Evolutionary conservation across 2,797 vertebrate species (phyloP).

Genomic region (Psittacula derbiana): DNA sequence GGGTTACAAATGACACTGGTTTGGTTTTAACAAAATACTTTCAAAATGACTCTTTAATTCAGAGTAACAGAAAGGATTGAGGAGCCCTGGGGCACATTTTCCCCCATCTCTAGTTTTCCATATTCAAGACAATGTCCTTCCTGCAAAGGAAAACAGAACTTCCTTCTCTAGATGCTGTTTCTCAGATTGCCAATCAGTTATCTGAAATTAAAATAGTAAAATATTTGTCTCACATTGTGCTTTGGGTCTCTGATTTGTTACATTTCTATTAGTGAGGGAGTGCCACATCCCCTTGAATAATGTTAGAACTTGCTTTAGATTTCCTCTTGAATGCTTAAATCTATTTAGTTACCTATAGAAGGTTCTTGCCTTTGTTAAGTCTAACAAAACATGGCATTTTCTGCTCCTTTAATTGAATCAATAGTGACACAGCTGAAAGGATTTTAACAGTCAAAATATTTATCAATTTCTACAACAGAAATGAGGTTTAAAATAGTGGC

Average conservation of each 20-base stretch:
- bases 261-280: not conserved
- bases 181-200: not conserved
- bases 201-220: not conserved
- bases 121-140: not conserved
- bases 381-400: not conserved
- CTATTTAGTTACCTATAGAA: not conserved
- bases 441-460: slow-evolving; percentile 17
- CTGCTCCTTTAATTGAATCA: not conserved
- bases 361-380: slow-evolving; percentile 33
- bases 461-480: not conserved
- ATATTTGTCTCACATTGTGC: not conserved
- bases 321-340: not conserved
- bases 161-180: not conserved
- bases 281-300: not conserved
- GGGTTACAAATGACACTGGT: not conserved
- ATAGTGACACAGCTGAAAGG: not conserved
- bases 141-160: not conserved
- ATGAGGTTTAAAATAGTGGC: not conserved
- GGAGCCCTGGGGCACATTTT: not conserved
- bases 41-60: not conserved
- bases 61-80: not conserved
- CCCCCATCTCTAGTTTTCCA: not conserved
- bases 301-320: not conserved
- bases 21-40: not conserved
- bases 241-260: not conserved